Conservation (phyloP, 2,797 vertebrate species). For the Aphelocoma californica region DNA sequence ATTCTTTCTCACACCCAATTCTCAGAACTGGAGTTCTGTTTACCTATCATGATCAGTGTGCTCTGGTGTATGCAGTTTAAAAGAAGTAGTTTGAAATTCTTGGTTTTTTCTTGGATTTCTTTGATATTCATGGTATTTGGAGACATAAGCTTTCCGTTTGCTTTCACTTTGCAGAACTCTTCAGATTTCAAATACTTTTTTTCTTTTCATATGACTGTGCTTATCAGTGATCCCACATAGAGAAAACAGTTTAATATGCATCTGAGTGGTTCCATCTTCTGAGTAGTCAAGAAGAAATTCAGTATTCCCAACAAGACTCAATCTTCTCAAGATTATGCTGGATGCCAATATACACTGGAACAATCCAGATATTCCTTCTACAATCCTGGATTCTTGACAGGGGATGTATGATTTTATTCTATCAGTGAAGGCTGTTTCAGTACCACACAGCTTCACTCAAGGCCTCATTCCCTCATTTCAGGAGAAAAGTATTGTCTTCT, state of each 20-base stretch:
- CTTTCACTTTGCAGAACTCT: background rate
- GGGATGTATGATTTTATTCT: background rate
- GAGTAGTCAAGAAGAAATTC: background rate
- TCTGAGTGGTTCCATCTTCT: background rate
- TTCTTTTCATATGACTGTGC: background rate
- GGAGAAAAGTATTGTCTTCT: background rate
- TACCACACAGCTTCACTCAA: background rate
- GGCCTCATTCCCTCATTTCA: background rate
- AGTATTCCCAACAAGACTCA: background rate
- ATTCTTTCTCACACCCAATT: background rate
- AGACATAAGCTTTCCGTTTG: background rate
- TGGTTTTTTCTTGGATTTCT: background rate
- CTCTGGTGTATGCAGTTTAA: background rate
- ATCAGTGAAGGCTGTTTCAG: background rate
- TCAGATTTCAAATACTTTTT: background rate
- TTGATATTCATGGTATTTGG: background rate
- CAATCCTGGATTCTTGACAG: background rate
- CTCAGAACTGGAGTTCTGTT: background rate
- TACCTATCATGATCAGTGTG: background rate
- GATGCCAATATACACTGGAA: background rate
- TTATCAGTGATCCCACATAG: background rate
- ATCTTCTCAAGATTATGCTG: background rate
- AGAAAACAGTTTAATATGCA: background rate
- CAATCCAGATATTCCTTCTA: background rate
- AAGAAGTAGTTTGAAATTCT: background rate